These are phyloP conservation scores for Myocastor coypus DNA, from an alignment of 2,113 vertebrate species.

Conservation along the genomic window DNA sequence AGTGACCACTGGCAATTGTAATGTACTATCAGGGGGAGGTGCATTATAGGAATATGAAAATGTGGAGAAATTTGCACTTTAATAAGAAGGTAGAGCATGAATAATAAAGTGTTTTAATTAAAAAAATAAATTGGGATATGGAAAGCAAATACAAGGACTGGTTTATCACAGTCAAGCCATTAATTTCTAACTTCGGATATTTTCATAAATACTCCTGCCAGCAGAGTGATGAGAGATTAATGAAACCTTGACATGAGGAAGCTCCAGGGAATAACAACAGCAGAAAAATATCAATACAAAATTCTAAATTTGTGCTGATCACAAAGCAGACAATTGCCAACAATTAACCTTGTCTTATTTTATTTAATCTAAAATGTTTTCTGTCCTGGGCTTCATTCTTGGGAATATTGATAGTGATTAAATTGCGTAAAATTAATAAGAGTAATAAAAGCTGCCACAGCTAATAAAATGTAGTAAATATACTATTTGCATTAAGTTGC, in stretches of 20 bases:
- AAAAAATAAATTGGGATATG: background rate
- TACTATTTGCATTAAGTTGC: background rate
- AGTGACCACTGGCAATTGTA: background rate
- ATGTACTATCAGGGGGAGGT: background rate
- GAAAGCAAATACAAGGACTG: conserved; percentile 33
- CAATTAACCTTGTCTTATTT: conserved; percentile 28
- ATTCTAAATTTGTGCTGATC: background rate
- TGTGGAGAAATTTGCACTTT: background rate
- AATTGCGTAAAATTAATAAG: conserved; percentile 26
- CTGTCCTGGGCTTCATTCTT: background rate
- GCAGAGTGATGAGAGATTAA: conserved; percentile 19
- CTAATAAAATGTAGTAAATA: background rate
- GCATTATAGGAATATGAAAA: background rate
- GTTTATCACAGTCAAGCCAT: background rate
- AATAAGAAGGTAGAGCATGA: background rate
- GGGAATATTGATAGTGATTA: background rate
- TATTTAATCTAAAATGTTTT: background rate
- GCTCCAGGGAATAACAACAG: background rate
- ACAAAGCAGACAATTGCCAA: background rate
- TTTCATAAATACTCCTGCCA: conserved; percentile 49
- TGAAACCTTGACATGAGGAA: background rate
- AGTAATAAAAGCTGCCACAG: background rate
- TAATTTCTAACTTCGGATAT: conserved; percentile 41
- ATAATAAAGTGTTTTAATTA: conserved; percentile 5
- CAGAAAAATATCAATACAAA: background rate